Percentiles rank a stretch among this genome's conserved stretches.
These are phyloP conservation scores for Plusia festucae DNA, from an alignment of 2,888 invertebrate genomes.

Conservation along the genomic window DNA sequence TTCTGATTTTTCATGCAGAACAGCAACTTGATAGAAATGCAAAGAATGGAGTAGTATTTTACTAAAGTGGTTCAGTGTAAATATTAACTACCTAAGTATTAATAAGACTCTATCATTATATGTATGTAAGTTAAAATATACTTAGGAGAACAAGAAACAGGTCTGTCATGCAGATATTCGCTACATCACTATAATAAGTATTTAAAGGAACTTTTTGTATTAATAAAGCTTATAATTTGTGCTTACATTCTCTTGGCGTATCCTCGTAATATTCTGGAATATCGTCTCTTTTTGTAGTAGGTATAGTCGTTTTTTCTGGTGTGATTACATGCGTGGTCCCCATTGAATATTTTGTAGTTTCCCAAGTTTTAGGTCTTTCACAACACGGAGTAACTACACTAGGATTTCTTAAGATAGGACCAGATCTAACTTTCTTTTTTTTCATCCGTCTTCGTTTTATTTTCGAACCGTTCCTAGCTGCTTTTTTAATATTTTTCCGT, in stretches of 20 bases:
- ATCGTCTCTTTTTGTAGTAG: background rate
- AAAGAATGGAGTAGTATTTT: no score
- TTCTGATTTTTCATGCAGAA: no score
- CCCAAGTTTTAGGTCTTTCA: conserved; percentile 44
- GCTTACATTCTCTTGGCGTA: conserved; percentile 26
- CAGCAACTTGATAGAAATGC: no score
- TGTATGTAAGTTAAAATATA: no score
- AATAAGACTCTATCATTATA: no score
- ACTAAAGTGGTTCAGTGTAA: no score
- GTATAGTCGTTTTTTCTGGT: background rate
- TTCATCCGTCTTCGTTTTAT: background rate
- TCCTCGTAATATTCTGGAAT: background rate
- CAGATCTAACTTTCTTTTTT: background rate
- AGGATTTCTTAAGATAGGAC: conserved; percentile 6
- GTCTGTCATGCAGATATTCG: no score
- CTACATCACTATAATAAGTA: no score
- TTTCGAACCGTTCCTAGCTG: background rate
- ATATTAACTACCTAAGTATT: no score
- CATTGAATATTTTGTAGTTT: conserved; percentile 20
- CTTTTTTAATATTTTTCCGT: background rate
- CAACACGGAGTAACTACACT: conserved; percentile 24
- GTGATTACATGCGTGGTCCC: background rate
- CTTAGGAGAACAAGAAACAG: no score
- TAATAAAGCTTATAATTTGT: background rate
- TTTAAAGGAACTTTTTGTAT: no score